Base-by-base conservation (phyloP, 2,113 vertebrate genomes). In the Heterochromis multidens region DNA sequence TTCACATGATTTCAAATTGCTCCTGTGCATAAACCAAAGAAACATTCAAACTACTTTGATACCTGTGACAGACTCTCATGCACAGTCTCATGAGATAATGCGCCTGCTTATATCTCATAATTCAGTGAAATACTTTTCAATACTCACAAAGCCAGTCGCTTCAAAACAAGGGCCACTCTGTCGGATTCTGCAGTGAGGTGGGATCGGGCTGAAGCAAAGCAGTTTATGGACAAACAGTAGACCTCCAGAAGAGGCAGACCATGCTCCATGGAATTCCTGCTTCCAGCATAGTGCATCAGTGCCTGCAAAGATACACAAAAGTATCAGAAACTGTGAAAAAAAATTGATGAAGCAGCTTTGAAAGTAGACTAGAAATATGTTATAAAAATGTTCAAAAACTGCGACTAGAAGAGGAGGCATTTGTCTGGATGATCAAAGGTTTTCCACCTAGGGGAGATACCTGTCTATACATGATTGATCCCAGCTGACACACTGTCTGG, bases 101-200 rank as follows among this genome's bases (percentile, higher is more conserved):
- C 16, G 27, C 2, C n/a, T 52, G 27, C 27, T 31, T 31, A 74
- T 52, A 27, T 52, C 67, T 74, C 67, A 74, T 74, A 52, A 74
- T 74, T 27, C 4, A 23, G 1, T 25, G 6, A 16, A 43, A n/a
- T 58, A 23, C 14, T 79, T 56, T 9, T 19, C 4, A 43, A 49
- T 84, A 94, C 98, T 99, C 96, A 99, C 99, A 99, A 94, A 87
- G 98, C 97, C 86, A 99, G 96, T 93, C 98, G 97, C 95, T 98
- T 98, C 91, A 99, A 96, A 81, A 99, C 97, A 81, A 99, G 95
- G 81, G 97, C 97, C 79, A 99, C 98, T 90, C 97, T 97, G 96
- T 98, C 97, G 40, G 98, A 99, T 92, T 98, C 97, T 52, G 97
- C 96, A 60, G 97, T 98, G 94, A 99, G 97, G 95, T 97, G 97